phyloP scores from a whole-genome alignment of 2,113 vertebrate genomes.

The Hippocampus guttulatus region DNA sequence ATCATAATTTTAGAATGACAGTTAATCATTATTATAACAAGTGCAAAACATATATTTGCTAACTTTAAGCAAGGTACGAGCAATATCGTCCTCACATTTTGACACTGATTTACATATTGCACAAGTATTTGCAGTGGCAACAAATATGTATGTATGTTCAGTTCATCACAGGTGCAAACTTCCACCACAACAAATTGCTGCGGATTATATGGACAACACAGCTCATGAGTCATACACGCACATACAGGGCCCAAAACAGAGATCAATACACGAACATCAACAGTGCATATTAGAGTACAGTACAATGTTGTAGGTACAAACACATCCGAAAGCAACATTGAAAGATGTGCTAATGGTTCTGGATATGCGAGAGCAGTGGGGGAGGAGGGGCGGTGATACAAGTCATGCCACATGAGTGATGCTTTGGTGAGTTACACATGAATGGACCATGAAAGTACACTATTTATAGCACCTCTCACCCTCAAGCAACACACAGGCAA shows the following conservation, averaged over 20 bases:
- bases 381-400: not conserved
- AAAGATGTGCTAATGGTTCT: not conserved
- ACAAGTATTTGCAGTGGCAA: conserved; percentile 29
- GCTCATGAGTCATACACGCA: conserved; percentile 23
- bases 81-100: conserved; percentile 7
- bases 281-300: not conserved
- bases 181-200: conserved; percentile 13
- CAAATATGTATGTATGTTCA: conserved; percentile 25
- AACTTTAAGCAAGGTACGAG: conserved; percentile 3
- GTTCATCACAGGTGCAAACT: conserved; percentile 21
- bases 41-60: conserved; percentile 1
- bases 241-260: not conserved
- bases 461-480: conserved; percentile 63
- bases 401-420: conserved; percentile 42
- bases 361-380: not conserved
- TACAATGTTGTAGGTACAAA: not conserved
- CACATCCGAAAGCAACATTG: not conserved
- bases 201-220: conserved; percentile 18
- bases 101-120: conserved; percentile 20
- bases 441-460: conserved; percentile 55
- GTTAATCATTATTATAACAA: not conserved
- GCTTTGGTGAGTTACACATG: conserved; percentile 57
- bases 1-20: not conserved
- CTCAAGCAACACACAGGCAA: conserved; percentile 50
- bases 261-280: not conserved